These are phyloP conservation scores for Tarsius wallacei DNA, from an alignment of 2,797 vertebrate genomes.

Conservation along the genomic window DNA sequence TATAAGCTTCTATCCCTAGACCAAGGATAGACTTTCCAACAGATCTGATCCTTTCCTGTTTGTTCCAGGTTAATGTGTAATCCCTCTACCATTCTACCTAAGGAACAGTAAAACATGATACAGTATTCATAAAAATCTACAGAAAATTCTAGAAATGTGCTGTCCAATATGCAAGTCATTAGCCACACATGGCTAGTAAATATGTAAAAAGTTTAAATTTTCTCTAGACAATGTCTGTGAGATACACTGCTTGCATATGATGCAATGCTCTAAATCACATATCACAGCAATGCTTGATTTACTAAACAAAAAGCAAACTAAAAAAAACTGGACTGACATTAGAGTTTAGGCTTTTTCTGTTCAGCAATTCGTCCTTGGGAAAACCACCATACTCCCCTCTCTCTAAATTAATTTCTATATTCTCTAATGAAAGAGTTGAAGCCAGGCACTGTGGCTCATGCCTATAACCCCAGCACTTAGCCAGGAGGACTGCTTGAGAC, in stretches of 20 bases:
- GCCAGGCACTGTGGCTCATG: too few species aligned
- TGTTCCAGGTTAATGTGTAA: conserved; percentile 24
- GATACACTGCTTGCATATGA: background rate
- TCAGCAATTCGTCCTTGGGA: background rate
- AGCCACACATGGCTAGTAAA: background rate
- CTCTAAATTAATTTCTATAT: background rate
- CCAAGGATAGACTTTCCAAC: background rate
- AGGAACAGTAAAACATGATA: conserved; percentile 26
- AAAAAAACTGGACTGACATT: background rate
- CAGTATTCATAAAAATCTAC: conserved; percentile 23
- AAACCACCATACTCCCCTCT: background rate
- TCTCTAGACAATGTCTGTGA: conserved; percentile 19
- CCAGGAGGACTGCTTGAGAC: too few species aligned
- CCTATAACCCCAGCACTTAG: too few species aligned
- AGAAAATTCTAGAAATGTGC: background rate
- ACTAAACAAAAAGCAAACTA: background rate
- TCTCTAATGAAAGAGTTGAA: background rate
- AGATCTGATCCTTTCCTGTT: background rate
- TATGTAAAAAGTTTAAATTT: background rate
- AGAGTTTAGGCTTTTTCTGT: background rate
- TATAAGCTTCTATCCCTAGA: conserved; percentile 14
- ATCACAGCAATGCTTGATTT: background rate
- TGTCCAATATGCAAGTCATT: background rate
- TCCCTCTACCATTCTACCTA: background rate
- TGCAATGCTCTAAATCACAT: background rate